Conservation (phyloP, 2,888 invertebrate species). For the Steromphala cineraria region DNA sequence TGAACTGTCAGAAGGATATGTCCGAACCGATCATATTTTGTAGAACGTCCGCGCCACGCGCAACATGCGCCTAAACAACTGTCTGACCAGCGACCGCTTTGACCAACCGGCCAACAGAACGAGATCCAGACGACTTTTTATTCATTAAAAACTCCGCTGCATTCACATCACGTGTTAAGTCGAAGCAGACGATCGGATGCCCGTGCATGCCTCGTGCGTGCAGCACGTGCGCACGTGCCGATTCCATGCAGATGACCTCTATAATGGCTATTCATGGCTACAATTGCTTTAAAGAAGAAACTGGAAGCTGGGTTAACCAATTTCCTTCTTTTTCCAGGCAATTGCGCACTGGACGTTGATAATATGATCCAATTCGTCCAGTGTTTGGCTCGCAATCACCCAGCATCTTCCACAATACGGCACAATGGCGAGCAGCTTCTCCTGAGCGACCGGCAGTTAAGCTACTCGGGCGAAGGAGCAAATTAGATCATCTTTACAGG, state of each 20-base stretch:
- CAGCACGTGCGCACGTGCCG: conserved; percentile 11
- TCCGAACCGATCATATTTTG: not conserved
- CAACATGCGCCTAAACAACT: not conserved
- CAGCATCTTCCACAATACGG: not conserved
- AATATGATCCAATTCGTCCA: conserved; percentile 12
- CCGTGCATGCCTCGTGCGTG: conserved; percentile 8
- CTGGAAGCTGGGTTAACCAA: conserved; percentile 15
- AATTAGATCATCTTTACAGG: conserved; percentile 15
- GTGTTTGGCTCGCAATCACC: conserved; percentile 16
- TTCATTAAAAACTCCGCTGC: conserved; percentile 9
- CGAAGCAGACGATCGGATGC: not conserved
- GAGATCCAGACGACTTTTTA: not conserved
- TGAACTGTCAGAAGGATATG: conserved; percentile 1
- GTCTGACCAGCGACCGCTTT: not conserved
- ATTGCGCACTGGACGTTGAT: conserved; percentile 7
- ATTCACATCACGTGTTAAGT: not conserved
- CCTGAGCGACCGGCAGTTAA: not conserved
- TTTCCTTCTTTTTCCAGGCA: conserved; percentile 12
- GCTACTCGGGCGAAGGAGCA: conserved; percentile 1
- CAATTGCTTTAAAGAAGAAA: conserved; percentile 18
- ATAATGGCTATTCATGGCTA: conserved; percentile 12
- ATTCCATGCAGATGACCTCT: conserved; percentile 11
- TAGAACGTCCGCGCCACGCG: not conserved
- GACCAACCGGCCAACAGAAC: not conserved
- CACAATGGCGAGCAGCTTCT: not conserved